Evolutionary conservation across 2,797 vertebrate species (phyloP).

Genomic region (Ambastaia sidthimunki): DNA sequence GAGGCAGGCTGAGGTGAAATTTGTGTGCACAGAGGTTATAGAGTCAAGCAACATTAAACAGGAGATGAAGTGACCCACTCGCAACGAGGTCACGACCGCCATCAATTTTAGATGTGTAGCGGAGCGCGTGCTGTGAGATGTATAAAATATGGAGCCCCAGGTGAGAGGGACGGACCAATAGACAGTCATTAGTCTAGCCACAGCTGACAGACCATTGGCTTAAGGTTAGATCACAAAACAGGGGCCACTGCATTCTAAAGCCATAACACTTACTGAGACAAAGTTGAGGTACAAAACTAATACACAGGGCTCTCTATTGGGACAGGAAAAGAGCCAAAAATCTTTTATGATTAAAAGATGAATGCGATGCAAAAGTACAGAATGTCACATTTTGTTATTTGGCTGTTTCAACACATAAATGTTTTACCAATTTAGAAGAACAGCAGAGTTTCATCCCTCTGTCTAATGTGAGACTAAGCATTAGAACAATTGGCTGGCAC

Average conservation of each 20-base stretch:
- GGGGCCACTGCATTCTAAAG: not conserved
- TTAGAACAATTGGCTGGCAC: too few species aligned
- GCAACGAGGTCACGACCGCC: slow-evolving; percentile 55
- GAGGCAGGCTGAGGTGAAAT: not conserved
- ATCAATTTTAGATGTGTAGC: slow-evolving; percentile 79
- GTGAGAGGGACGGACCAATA: slow-evolving; percentile 60
- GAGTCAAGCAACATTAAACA: slow-evolving; percentile 48
- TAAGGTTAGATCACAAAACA: slow-evolving; percentile 19
- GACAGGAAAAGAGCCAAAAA: too few species aligned
- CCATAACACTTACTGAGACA: not conserved
- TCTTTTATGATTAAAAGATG: too few species aligned
- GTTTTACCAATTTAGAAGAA: too few species aligned
- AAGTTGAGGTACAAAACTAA: not conserved
- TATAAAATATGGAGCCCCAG: slow-evolving; percentile 69
- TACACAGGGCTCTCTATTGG: too few species aligned
- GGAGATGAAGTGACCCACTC: slow-evolving; percentile 41
- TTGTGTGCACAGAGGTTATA: slow-evolving; percentile 27
- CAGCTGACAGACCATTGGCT: slow-evolving; percentile 37
- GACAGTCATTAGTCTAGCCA: slow-evolving; percentile 69
- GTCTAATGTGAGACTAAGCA: too few species aligned
- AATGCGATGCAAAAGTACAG: too few species aligned
- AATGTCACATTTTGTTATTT: too few species aligned
- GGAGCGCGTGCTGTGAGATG: slow-evolving; percentile 59
- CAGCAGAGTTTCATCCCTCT: too few species aligned
- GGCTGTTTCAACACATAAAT: too few species aligned